Base-by-base conservation (phyloP, 2,113 vertebrate genomes). In the Nycticryphes semicollaris region DNA sequence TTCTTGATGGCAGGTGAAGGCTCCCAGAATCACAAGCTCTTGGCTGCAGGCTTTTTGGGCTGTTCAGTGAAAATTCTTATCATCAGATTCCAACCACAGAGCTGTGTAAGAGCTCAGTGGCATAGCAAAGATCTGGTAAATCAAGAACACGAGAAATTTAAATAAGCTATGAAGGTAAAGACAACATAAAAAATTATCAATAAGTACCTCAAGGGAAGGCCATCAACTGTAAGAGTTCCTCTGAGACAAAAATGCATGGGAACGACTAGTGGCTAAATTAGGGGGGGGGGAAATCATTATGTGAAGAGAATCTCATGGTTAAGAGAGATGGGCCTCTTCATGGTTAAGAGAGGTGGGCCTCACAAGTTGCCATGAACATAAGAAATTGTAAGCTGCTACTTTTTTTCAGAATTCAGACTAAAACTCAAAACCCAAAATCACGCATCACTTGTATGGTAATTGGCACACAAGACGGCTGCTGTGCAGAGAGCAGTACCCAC, bases 251-350 rank as follows among this genome's bases (percentile, higher is more conserved):
- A 39, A 73, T 33, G 24, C 41, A 35, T 10, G 20, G 18, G 56
- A 19, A 37, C 31, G 50, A 56, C 17, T 8, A 27, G 23, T 43
- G 23, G 23, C 15, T 45, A 62, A 39, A 19, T 18, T 47, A 5
- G 10, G 14, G 33, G 6, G 3, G 3, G 3, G 2, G 3, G 4
- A 9, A 5, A 17, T 13, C 12, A n/a, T 45, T 13, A 39, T 10
- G 10, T 69, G 28, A 14, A 84, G 21, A n/a, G 11, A 84, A 45
- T 35, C 14, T 78, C 10, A 6, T 22, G 25, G 7, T 60, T 37
- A 50, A 60, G 28, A 78, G 13, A 45, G 45, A 45, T 45, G 45
- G 45, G 45, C 2, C 11, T 37, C 57, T n/a, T 78, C 10, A 6
- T 22, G 25, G 7, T 60, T 37, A 50, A 60, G 28, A 78, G 13